Evolutionary conservation across 2,888 invertebrate species (phyloP).

Genomic region (Suillia variegata): DNA sequence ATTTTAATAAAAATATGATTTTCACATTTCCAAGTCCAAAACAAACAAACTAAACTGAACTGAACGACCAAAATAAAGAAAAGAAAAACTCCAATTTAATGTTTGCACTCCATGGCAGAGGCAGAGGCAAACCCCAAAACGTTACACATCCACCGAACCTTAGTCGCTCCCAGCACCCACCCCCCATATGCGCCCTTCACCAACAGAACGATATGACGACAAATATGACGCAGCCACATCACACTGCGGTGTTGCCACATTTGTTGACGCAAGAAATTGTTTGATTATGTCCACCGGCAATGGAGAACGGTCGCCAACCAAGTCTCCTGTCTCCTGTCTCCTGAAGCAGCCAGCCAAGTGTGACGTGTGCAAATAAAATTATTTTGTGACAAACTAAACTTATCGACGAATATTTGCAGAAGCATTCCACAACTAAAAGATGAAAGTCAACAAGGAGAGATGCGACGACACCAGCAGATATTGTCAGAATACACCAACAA

Average conservation of each 20-base stretch:
- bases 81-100: background rate
- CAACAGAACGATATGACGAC: background rate
- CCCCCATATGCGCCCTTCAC: background rate
- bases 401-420: background rate
- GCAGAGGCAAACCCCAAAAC: background rate
- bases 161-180: background rate
- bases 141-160: too few relatives aligned
- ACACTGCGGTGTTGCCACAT: background rate
- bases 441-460: background rate
- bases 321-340: background rate
- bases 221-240: background rate
- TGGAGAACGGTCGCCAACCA: background rate
- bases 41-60: background rate
- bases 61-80: background rate
- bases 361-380: slow-evolving; percentile 1
- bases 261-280: slow-evolving; percentile 11
- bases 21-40: slow-evolving; percentile 1
- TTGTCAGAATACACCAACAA: too few relatives aligned
- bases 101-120: background rate
- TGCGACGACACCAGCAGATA: background rate
- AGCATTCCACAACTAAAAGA: background rate
- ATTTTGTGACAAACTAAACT: background rate
- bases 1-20: slow-evolving; percentile 13
- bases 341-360: background rate
- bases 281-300: background rate